Conservation (phyloP, 1,140 invertebrate genomes). For the Cyclina sinensis region DNA sequence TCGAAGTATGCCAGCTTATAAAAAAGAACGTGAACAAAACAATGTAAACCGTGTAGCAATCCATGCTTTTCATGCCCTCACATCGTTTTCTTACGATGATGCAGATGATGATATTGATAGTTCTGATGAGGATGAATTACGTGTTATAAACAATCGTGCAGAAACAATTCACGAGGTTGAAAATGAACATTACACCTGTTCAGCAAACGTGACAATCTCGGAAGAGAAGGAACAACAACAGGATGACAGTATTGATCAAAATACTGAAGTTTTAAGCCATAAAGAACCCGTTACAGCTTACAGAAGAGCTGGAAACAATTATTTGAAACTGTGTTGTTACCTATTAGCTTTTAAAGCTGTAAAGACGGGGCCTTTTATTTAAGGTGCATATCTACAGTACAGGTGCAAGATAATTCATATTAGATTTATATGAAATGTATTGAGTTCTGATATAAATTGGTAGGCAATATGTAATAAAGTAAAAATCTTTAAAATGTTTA, state of each 20-base stretch:
- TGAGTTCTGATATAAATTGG: too few species aligned
- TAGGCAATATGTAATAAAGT: too few species aligned
- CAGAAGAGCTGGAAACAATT: neutral
- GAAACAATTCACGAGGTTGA: conserved; percentile 63
- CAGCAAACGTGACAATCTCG: neutral
- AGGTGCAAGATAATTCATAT: too few species aligned
- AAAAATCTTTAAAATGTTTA: too few species aligned
- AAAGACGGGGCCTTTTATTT: too few species aligned
- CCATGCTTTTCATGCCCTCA: conserved; percentile 83
- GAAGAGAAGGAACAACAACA: neutral
- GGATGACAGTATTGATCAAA: neutral
- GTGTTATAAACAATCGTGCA: conserved; percentile 5
- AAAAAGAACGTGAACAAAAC: conserved; percentile 78
- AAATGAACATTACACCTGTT: conserved; percentile 5
- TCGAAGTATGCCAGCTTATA: conserved; percentile 80
- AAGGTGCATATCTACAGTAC: too few species aligned
- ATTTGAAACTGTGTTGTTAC: neutral
- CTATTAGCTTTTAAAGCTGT: too few species aligned
- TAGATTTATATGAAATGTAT: too few species aligned
- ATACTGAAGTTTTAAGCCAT: neutral
- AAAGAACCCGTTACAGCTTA: neutral
- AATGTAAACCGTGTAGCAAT: conserved; percentile 82
- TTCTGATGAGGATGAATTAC: conserved; percentile 27
- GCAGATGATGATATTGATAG: conserved; percentile 35
- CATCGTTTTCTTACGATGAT: conserved; percentile 66